phyloP scores from a whole-genome alignment of 2,113 vertebrate genomes.

The Xiphias gladius region DNA sequence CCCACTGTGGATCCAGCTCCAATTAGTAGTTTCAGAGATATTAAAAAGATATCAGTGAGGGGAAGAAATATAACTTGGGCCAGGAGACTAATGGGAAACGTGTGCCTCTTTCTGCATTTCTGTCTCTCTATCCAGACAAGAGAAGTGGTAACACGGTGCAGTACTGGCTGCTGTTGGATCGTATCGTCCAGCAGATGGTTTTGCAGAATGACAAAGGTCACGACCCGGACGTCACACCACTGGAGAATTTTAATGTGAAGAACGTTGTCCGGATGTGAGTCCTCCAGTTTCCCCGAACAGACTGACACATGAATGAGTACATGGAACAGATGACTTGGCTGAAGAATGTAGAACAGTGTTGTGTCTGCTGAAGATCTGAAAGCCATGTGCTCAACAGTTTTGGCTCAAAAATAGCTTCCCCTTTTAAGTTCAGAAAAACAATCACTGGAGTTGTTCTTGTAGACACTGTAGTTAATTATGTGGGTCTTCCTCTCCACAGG shows the following conservation, averaged over 20 bases:
- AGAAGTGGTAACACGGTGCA: conserved; percentile 98
- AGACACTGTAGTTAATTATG: conserved; percentile 39
- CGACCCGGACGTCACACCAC: conserved; percentile 94
- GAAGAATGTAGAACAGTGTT: conserved; percentile 38
- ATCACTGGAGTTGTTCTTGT: conserved; percentile 3
- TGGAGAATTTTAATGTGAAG: conserved; percentile 99
- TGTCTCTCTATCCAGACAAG: conserved; percentile 87
- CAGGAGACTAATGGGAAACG: conserved; percentile 9
- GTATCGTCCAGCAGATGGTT: conserved; percentile 98
- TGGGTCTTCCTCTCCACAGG: conserved; percentile 81
- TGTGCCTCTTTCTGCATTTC: background rate
- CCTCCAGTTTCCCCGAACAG: background rate
- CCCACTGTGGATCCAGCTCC: background rate
- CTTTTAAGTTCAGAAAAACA: conserved; percentile 42
- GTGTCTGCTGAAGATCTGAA: conserved; percentile 34
- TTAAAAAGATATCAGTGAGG: background rate
- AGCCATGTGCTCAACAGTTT: conserved; percentile 20
- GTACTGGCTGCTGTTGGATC: conserved; percentile 97
- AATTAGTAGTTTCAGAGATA: conserved; percentile 3
- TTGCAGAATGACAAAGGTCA: conserved; percentile 98
- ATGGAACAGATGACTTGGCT: conserved; percentile 47
- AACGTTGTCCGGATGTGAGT: conserved; percentile 98
- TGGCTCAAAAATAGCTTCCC: conserved; percentile 45
- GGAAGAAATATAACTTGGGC: background rate
- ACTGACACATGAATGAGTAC: conserved; percentile 3